A percentile compares a stretch with the other conserved stretches of the same genome.
phyloP scores from a whole-genome alignment of 2,113 vertebrate species.

The Cochlearius cochlearius region DNA sequence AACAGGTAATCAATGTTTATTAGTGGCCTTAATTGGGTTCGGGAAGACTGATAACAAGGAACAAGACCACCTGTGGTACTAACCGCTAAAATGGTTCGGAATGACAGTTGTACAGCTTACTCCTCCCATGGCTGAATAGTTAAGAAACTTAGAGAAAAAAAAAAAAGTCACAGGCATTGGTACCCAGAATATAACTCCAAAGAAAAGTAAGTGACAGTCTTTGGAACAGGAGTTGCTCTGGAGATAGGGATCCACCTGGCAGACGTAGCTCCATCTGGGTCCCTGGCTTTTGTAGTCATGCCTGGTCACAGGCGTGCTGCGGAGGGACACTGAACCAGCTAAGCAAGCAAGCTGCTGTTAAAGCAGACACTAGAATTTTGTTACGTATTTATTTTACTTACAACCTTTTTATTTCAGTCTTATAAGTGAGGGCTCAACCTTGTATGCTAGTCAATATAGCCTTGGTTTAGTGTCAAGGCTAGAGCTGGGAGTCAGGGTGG shows the following conservation, averaged over 20 bases:
- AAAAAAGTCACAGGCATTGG: not conserved
- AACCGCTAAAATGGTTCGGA: not conserved
- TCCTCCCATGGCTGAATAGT: not conserved
- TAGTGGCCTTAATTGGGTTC: not conserved
- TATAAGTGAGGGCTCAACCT: not conserved
- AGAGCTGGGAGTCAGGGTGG: not conserved
- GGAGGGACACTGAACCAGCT: not conserved
- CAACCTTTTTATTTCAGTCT: not conserved
- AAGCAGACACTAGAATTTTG: not conserved
- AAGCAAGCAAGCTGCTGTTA: not conserved
- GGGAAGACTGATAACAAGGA: not conserved
- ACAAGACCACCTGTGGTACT: not conserved
- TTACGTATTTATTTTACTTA: not conserved
- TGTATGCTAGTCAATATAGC: not conserved
- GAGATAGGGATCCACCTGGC: not conserved
- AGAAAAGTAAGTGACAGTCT: not conserved
- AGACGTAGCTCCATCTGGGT: not conserved
- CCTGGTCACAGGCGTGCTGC: fast-evolving
- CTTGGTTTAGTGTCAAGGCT: not conserved
- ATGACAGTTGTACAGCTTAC: not conserved
- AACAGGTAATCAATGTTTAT: not conserved
- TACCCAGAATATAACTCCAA: not conserved
- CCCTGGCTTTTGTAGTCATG: not conserved
- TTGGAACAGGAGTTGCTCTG: not conserved
- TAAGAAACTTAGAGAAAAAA: not conserved